Base-by-base conservation (phyloP, 2,888 invertebrate genomes). In the Smittia sp. region DNA sequence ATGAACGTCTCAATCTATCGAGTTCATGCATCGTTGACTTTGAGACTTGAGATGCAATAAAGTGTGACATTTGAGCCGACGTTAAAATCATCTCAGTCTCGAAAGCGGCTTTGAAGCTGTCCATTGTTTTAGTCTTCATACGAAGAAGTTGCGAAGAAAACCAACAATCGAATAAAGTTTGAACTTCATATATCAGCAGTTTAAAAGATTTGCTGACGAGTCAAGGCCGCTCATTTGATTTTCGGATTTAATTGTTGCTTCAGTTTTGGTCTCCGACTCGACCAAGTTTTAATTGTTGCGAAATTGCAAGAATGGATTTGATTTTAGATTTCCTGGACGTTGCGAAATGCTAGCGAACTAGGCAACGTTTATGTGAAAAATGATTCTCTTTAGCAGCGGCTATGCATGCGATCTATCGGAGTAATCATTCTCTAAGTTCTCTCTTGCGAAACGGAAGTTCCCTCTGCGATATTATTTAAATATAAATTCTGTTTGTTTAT, bases 221-320 rank as follows among this genome's bases (percentile, higher is more conserved):
- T 27, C 63, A 63, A 63, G 63, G 63, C 15, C 63, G 27, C 63
- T 2, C 4, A 54, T 54, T 54, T 54, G 15, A 54, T 6, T 54
- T 54, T 54, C 15, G n/a, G 54, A 18, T 15, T 62, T n/a, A n/a
- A n/a, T n/a, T n/a, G n/a, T n/a, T n/a, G n/a, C n/a, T n/a, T n/a
- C n/a, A n/a, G n/a, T n/a, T n/a, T n/a, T n/a, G n/a, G n/a, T n/a
- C n/a, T n/a, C n/a, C n/a, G n/a, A n/a, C n/a, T n/a, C n/a, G n/a
- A n/a, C n/a, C n/a, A n/a, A n/a, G n/a, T n/a, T 63, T 63, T 63
- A 63, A 63, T 63, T 63, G 63, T 63, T 58, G 6, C 3, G n/a
- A 58, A 58, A 58, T 58, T 58, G 6, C 18, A 58, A 7, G 7
- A 58, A 58, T 58, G 18, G 58, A 11, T 58, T 58, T 7, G 58